These are phyloP conservation scores for Sinentomon sp. DNA, from an alignment of 2,888 invertebrate species.

Conservation along the genomic window DNA sequence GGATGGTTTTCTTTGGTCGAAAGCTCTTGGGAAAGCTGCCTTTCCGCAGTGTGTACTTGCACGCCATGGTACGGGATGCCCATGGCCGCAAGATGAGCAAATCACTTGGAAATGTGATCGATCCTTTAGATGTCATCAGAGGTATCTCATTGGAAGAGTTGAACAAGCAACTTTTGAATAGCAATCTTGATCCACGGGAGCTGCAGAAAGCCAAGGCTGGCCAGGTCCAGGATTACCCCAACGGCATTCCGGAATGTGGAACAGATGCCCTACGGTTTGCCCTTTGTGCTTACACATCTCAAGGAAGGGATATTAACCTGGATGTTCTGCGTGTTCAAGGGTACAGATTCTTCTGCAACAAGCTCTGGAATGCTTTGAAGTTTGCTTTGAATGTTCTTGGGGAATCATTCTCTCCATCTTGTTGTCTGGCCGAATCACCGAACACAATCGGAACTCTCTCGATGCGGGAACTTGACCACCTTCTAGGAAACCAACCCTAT, in stretches of 20 bases:
- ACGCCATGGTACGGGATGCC: slow-evolving; percentile 90
- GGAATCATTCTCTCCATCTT: slow-evolving; percentile 18
- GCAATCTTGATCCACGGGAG: slow-evolving; percentile 66
- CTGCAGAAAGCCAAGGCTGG: slow-evolving; percentile 38
- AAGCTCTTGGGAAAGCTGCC: slow-evolving; percentile 69
- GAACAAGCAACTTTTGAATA: slow-evolving; percentile 38
- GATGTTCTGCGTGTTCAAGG: slow-evolving; percentile 81
- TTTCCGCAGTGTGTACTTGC: slow-evolving; percentile 48
- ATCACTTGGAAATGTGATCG: slow-evolving; percentile 88
- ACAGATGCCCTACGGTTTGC: slow-evolving; percentile 81
- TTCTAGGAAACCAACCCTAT: too few species aligned
- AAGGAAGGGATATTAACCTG: slow-evolving; percentile 76
- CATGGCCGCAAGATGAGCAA: slow-evolving; percentile 99
- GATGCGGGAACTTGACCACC: too few species aligned
- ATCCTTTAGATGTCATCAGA: slow-evolving; percentile 79
- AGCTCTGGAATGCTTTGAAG: slow-evolving; percentile 93
- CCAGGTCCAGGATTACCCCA: slow-evolving; percentile 34
- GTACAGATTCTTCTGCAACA: slow-evolving; percentile 91
- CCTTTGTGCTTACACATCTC: slow-evolving; percentile 60
- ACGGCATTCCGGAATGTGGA: slow-evolving; percentile 89
- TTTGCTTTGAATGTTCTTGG: slow-evolving; percentile 37
- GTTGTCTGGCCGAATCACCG: too few species aligned
- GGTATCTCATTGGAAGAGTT: slow-evolving; percentile 41
- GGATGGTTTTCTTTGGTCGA: slow-evolving; percentile 94
- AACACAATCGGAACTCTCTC: too few species aligned